Conservation (phyloP, 2,113 vertebrate species). For the Agapornis roseicollis region DNA sequence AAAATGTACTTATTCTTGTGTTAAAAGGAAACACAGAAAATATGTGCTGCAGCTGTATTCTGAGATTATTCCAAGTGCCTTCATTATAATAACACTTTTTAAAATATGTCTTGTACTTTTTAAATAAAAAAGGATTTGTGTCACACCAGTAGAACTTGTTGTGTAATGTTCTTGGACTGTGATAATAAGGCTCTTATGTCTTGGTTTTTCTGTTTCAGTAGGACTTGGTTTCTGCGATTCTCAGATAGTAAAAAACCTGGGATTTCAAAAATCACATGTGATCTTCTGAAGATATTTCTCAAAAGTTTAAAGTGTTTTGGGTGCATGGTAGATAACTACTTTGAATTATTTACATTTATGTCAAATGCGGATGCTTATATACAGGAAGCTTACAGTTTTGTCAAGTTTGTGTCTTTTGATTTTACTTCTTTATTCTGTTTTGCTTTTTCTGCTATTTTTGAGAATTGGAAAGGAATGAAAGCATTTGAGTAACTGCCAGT, state of each 20-base stretch:
- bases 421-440: neutral
- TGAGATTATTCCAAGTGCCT: neutral
- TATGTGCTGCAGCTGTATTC: fast-evolving
- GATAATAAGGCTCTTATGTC: neutral
- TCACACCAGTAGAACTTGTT: neutral
- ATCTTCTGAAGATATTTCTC: neutral
- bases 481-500: neutral
- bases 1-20: too few relatives aligned
- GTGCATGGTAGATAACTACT: neutral
- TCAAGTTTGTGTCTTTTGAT: neutral
- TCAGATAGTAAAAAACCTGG: neutral
- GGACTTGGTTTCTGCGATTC: neutral
- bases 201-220: neutral
- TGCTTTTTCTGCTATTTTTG: neutral
- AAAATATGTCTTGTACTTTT: neutral
- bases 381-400: neutral
- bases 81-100: neutral
- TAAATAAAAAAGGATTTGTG: neutral
- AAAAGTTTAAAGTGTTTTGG: neutral
- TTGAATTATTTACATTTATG: neutral
- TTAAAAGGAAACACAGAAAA: neutral
- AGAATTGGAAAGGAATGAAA: neutral
- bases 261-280: neutral
- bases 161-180: neutral
- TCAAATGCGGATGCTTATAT: neutral